phyloP scores from a whole-genome alignment of 2,797 vertebrate species.

The Aphelocoma californica region DNA sequence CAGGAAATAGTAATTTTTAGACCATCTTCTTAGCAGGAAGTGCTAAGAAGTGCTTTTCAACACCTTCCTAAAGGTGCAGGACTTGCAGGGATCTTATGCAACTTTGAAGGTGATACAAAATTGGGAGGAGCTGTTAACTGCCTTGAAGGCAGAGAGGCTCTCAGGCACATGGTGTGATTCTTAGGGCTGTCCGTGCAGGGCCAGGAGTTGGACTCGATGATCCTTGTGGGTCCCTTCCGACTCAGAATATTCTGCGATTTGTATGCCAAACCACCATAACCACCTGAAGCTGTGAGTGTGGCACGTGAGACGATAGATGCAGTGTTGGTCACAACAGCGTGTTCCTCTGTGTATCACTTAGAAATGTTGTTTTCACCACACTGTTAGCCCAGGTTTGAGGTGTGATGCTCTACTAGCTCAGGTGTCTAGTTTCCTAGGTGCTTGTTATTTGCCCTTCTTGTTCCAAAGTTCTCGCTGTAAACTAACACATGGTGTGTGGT shows the following conservation, averaged over 20 bases:
- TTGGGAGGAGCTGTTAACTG: background rate
- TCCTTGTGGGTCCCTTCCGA: background rate
- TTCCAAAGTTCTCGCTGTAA: background rate
- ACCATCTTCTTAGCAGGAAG: background rate
- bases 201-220: background rate
- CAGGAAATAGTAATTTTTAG: background rate
- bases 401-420: rapidly evolving
- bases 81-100: background rate
- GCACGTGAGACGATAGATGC: rapidly evolving
- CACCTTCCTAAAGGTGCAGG: background rate
- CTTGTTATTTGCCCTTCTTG: background rate
- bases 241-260: background rate
- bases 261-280: background rate
- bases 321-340: rapidly evolving
- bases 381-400: background rate
- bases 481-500: rapidly evolving
- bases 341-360: rapidly evolving
- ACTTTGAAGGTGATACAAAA: background rate
- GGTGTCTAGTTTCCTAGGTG: rapidly evolving
- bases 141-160: too few species aligned
- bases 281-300: background rate
- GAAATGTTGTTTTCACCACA: rapidly evolving
- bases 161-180: background rate
- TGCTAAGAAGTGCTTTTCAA: background rate
- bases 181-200: background rate